Evolutionary conservation across 30 jellyfish, hydroid and myxozoan species (phyloP).

Genomic region (Aurelia aurita): DNA sequence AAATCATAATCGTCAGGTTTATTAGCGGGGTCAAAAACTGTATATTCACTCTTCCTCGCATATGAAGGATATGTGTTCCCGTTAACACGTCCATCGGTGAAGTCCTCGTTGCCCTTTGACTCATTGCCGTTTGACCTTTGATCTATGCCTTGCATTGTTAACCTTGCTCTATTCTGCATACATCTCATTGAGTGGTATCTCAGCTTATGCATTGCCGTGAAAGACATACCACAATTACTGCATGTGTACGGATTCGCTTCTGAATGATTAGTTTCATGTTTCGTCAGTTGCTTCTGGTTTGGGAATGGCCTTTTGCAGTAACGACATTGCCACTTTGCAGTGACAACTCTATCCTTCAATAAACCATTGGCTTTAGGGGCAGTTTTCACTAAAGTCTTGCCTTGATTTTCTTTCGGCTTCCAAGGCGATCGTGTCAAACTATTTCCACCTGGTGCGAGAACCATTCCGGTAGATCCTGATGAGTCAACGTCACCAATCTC

Average conservation of each 20-base stretch:
- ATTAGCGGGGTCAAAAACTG: conserved; percentile 50
- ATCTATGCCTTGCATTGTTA: too few relatives aligned
- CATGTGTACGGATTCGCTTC: conserved; percentile 20
- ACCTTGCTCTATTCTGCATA: neutral
- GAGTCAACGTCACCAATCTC: too few relatives aligned
- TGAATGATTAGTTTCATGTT: conserved; percentile 41
- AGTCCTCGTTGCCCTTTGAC: neutral
- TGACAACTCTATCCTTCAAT: neutral
- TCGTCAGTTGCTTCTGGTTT: conserved; percentile 16
- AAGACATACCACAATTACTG: conserved; percentile 52
- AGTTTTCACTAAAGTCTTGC: neutral
- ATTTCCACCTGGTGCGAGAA: neutral
- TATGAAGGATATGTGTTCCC: conserved; percentile 68
- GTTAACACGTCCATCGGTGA: conserved; percentile 31
- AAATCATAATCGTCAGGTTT: conserved; percentile 15
- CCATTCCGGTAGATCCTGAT: too few relatives aligned
- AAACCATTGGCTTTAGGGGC: neutral
- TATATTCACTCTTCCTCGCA: conserved; percentile 56
- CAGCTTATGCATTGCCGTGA: conserved; percentile 53
- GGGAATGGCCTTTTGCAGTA: conserved; percentile 44
- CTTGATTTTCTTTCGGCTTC: neutral
- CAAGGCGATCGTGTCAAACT: neutral
- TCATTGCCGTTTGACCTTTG: neutral
- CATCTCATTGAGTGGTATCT: conserved; percentile 50
- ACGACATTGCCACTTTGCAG: conserved; percentile 16